Conservation (phyloP, 2,797 vertebrate species). For the Amazona ochrocephala region DNA sequence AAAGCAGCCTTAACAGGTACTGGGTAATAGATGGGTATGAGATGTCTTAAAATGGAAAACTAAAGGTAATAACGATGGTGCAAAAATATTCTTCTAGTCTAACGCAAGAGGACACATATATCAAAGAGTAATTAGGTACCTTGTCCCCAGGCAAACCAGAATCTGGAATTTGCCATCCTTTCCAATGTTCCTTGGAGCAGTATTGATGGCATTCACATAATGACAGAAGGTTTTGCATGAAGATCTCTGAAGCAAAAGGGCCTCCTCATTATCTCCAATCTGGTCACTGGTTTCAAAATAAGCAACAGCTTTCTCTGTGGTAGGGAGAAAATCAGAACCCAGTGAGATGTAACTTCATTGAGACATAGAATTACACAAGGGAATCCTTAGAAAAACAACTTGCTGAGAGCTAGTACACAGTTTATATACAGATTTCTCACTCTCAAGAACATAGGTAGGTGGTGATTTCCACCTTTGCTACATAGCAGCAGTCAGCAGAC, state of each 20-base stretch:
- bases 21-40: not conserved
- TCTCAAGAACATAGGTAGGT: not conserved
- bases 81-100: not conserved
- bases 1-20: not conserved
- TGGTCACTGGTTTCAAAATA: constrained; percentile 91
- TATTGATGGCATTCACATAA: constrained; percentile 91
- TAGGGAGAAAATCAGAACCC: not conserved
- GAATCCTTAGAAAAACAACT: not conserved
- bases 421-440: not conserved
- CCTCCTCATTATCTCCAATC: constrained; percentile 85
- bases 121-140: constrained; percentile 74
- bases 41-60: constrained; percentile 3
- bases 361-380: not conserved
- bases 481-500: not conserved
- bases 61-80: not conserved
- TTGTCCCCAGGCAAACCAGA: constrained; percentile 91
- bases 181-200: constrained; percentile 91
- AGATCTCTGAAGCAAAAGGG: constrained; percentile 80
- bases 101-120: not conserved
- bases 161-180: constrained; percentile 99
- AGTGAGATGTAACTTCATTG: not conserved
- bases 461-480: not conserved
- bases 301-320: constrained; percentile 87
- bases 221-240: constrained; percentile 89
- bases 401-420: not conserved